Percentiles rank a stretch among this genome's conserved stretches.
These are phyloP conservation scores for Chaetodon trifascialis DNA, from an alignment of 2,113 vertebrate genomes.

Conservation along the genomic window DNA sequence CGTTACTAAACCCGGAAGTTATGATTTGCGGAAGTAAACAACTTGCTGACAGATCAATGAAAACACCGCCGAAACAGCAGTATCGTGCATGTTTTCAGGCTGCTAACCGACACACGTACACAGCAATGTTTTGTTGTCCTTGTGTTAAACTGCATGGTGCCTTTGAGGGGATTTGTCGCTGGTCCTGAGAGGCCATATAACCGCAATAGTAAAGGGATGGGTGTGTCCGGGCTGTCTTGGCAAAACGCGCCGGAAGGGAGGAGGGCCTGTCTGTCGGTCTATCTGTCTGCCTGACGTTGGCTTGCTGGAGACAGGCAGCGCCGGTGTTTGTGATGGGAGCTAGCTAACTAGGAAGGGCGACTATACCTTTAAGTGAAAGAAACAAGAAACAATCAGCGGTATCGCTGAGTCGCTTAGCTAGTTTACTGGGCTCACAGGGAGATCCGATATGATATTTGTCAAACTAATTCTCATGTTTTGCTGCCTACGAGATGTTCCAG, in stretches of 20 bases:
- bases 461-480: conserved; percentile 72
- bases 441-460: conserved; percentile 76
- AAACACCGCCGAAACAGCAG: not conserved
- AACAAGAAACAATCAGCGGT: conserved; percentile 52
- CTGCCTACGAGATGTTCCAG: conserved; percentile 69
- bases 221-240: conserved; percentile 33
- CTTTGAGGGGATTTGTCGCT: not conserved
- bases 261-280: conserved; percentile 34
- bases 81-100: not conserved
- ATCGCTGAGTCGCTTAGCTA: conserved; percentile 40
- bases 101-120: not conserved
- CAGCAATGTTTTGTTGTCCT: not conserved
- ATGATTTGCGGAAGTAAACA: conserved; percentile 29
- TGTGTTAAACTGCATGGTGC: not conserved
- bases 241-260: conserved; percentile 62
- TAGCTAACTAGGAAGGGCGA: conserved; percentile 67
- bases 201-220: conserved; percentile 14
- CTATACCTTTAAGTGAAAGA: conserved; percentile 74
- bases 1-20: conserved; percentile 35
- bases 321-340: conserved; percentile 61
- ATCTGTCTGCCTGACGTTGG: conserved; percentile 58
- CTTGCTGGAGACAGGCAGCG: conserved; percentile 44
- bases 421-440: conserved; percentile 42
- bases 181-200: not conserved
- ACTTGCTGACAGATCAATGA: not conserved